A percentile compares a stretch with the other conserved stretches of the same genome.
phyloP scores from a whole-genome alignment of 1,140 invertebrate species.

The Drosophila jambulina region DNA sequence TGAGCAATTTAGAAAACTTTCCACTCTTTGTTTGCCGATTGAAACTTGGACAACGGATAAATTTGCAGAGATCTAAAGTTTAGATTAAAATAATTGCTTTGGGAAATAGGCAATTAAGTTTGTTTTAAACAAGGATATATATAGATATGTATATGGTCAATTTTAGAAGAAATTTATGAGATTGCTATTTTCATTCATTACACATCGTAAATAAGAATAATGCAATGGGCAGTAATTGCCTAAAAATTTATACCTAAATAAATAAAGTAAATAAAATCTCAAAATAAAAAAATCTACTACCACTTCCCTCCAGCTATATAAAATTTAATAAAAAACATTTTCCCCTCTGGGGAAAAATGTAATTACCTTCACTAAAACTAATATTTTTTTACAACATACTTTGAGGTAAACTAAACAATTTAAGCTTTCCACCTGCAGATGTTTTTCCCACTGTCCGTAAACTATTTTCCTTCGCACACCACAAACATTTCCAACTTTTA shows the following conservation, averaged over 20 bases:
- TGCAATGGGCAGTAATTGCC: too few relatives aligned
- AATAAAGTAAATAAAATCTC: background rate
- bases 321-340: slow-evolving; percentile 7
- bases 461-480: slow-evolving; percentile 32
- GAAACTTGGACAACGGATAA: slow-evolving; percentile 28
- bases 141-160: too few relatives aligned
- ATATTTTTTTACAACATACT: slow-evolving; percentile 17
- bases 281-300: background rate
- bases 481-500: slow-evolving; percentile 10
- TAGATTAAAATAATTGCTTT: slow-evolving; percentile 22
- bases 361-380: slow-evolving; percentile 2
- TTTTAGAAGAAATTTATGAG: background rate
- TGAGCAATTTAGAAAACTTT: slow-evolving; percentile 79
- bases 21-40: slow-evolving; percentile 34
- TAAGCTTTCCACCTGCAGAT: slow-evolving; percentile 14
- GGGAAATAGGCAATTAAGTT: background rate
- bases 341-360: background rate
- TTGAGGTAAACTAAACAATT: background rate
- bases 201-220: too few relatives aligned
- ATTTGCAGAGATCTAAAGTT: slow-evolving; percentile 14
- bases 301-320: background rate
- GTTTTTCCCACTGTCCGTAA: slow-evolving; percentile 3
- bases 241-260: too few relatives aligned
- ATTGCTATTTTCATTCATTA: background rate
- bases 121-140: background rate